Conservation (phyloP, 64 coral and sea anemone species). For the Orbicella faveolata region DNA sequence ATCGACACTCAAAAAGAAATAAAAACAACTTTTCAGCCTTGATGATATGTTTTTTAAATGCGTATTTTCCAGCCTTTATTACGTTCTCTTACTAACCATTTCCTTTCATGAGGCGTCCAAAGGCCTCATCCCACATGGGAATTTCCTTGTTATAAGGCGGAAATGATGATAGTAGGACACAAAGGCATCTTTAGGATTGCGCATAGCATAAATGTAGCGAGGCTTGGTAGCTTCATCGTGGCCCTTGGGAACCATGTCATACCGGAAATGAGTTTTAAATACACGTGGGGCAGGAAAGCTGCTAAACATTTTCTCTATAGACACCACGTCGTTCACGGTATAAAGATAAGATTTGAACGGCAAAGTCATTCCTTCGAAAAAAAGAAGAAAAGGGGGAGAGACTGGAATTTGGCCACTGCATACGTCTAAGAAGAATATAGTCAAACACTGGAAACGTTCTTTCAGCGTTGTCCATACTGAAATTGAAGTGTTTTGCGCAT, state of each 20-base stretch:
- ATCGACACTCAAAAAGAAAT: no score
- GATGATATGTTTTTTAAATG: neutral
- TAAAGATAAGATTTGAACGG: neutral
- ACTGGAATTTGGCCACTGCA: no score
- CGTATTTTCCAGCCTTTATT: neutral
- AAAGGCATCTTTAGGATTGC: conserved; percentile 31
- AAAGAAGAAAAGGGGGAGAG: no score
- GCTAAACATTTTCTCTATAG: neutral
- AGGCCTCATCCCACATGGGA: conserved; percentile 13
- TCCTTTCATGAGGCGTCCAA: neutral
- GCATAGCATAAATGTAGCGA: conserved; percentile 4
- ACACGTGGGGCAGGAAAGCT: conserved; percentile 17
- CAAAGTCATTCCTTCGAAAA: neutral
- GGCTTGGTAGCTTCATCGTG: neutral
- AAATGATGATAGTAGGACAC: conserved; percentile 6
- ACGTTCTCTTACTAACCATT: neutral
- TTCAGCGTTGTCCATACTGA: no score
- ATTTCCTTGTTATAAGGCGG: neutral
- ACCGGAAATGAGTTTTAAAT: conserved; percentile 29
- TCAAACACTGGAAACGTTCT: no score
- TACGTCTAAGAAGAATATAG: no score
- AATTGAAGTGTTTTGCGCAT: no score
- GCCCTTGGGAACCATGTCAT: conserved; percentile 19
- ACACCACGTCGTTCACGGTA: neutral
- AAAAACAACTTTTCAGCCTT: neutral